Percentiles rank a stretch among this genome's conserved stretches.
phyloP scores from a whole-genome alignment of 2,888 invertebrate genomes.

The Saturnia japonica region DNA sequence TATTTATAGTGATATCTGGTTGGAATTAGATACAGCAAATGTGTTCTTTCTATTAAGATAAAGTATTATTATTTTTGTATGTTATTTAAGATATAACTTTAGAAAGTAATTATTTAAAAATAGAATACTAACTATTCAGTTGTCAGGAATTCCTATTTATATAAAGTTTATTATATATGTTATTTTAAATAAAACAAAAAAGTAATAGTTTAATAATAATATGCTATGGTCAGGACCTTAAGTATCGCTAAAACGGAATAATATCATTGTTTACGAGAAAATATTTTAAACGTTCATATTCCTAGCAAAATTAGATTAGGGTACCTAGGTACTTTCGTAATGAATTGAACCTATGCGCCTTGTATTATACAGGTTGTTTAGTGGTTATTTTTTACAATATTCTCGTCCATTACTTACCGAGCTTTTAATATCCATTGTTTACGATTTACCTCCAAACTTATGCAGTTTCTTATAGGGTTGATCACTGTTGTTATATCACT shows the following conservation, averaged over 20 bases:
- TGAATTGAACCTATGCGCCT: background rate
- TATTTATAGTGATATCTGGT: background rate
- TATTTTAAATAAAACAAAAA: too few species aligned
- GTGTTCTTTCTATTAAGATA: background rate
- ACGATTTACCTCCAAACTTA: slow-evolving; percentile 51
- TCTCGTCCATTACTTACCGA: slow-evolving; percentile 64
- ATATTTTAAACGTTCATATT: background rate
- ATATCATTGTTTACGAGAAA: background rate
- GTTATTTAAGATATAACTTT: too few species aligned
- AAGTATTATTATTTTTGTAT: background rate
- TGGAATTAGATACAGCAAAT: background rate
- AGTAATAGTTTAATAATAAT: too few species aligned
- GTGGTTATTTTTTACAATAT: background rate
- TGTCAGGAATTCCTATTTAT: too few species aligned
- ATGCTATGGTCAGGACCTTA: too few species aligned
- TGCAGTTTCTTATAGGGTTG: slow-evolving; percentile 48
- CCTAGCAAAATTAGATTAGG: background rate
- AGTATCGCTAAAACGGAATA: background rate
- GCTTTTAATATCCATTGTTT: slow-evolving; percentile 76
- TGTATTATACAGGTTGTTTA: background rate
- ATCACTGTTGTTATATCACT: slow-evolving; percentile 75
- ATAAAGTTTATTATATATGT: too few species aligned
- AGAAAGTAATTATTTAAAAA: too few species aligned
- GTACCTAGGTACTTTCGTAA: background rate
- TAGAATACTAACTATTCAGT: too few species aligned